Conservation (phyloP, 2,113 vertebrate genomes). For the Gasterosteus nipponicus region DNA sequence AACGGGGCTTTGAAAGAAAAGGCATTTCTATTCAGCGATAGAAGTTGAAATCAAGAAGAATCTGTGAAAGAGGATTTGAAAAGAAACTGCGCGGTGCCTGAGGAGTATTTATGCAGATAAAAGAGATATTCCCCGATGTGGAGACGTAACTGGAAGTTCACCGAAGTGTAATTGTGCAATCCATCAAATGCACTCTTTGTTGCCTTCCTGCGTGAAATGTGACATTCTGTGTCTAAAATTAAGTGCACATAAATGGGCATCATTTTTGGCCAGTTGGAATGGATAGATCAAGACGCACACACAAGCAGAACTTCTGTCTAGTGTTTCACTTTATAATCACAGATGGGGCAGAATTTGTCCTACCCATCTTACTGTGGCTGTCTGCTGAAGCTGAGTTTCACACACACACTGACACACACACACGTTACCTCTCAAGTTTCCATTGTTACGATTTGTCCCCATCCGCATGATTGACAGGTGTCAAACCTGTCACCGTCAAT, state of each 20-base stretch:
- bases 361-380: slow-evolving; percentile 16
- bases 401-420: neutral
- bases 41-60: slow-evolving; percentile 28
- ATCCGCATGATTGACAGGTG: slow-evolving; percentile 24
- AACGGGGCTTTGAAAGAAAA: slow-evolving; percentile 18
- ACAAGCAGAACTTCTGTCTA: slow-evolving; percentile 25
- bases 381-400: slow-evolving; percentile 2
- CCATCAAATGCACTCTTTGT: slow-evolving; percentile 58
- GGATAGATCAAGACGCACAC: slow-evolving; percentile 1
- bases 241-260: slow-evolving; percentile 57
- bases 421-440: slow-evolving; percentile 13
- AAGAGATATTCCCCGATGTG: slow-evolving; percentile 20
- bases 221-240: slow-evolving; percentile 22
- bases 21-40: slow-evolving; percentile 15
- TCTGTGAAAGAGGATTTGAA: slow-evolving; percentile 30
- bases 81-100: slow-evolving; percentile 22
- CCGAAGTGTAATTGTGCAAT: slow-evolving; percentile 47
- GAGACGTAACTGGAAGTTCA: slow-evolving; percentile 39
- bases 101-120: slow-evolving; percentile 24
- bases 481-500: slow-evolving; percentile 24
- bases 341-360: slow-evolving; percentile 18
- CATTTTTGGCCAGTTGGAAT: slow-evolving; percentile 39
- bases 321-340: slow-evolving; percentile 43
- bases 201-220: slow-evolving; percentile 30
- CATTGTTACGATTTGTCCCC: slow-evolving; percentile 1